Evolutionary conservation across 2,797 vertebrate genomes (phyloP), one percentile per base, ranked within the genome.

Genomic region (Cyclura pinguis): DNA sequence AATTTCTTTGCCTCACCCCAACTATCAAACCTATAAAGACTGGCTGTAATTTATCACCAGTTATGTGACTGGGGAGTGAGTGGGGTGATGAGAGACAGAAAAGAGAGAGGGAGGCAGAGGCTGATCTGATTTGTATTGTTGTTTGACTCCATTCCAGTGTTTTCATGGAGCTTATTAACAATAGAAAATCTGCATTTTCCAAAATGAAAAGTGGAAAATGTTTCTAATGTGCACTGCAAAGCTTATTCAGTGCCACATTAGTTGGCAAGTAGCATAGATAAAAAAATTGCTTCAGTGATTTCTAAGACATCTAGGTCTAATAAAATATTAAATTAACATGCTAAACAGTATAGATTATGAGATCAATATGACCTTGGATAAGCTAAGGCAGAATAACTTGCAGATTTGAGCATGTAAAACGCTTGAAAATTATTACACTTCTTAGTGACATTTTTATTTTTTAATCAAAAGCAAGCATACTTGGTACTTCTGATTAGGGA

Each of bases 401-500:
- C 64, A 92, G 92, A 94, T 88, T 93, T 88, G 1, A 81, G 84
- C 90, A 94, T 83, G 81, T 78, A 85, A 95, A 95, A 96, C 90
- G 85, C 84, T 88, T 81, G 91, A 90, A 95, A 96, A 96, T 93
- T 91, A 64, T 92, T 94, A 92, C 89, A 35, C 90, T 84, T 94
- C 88, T 74, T 91, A 92, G 93, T 92, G 72, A 94, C 86, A 86
- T 95, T 96, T 96, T 94, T 96, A 80, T 92, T 92, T 93, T 94
- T 91, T 94, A 93, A 89, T 88, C 85, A 96, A 96, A 94, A 93
- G 86, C 69, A 94, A 95, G 92, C 90, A 91, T 95, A 92, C 55
- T 93, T 94, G 92, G 89, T 90, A 88, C 94, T 95, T 97, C 91
- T 95, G 95, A 80, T 95, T 96, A 96, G 92, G 96, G 92, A 97